Percentiles rank a stretch among this genome's conserved stretches.
Conservation (phyloP, 2,113 vertebrate species). For the Stigmatopora argus region DNA sequence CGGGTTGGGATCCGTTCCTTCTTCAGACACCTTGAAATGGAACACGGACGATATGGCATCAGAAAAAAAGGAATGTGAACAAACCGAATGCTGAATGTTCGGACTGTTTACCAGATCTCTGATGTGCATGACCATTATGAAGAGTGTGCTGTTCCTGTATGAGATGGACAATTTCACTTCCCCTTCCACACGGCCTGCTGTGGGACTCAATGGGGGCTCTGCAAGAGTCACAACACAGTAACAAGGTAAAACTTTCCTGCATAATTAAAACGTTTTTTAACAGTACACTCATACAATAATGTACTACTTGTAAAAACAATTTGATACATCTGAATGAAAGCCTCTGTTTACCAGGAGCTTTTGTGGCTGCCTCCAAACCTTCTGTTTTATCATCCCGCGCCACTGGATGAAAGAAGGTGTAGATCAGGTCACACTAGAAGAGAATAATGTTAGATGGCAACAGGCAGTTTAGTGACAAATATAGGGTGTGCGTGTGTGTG, state of each 20-base stretch:
- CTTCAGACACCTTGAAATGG: slow-evolving; percentile 81
- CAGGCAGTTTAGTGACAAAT: too few relatives aligned
- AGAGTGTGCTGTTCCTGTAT: slow-evolving; percentile 91
- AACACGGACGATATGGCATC: neutral
- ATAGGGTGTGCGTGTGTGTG: neutral
- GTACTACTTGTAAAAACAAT: neutral
- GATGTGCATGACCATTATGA: slow-evolving; percentile 99
- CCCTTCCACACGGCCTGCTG: slow-evolving; percentile 85
- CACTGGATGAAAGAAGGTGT: slow-evolving; percentile 96
- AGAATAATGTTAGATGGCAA: neutral
- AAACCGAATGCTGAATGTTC: neutral
- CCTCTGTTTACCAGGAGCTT: slow-evolving; percentile 69
- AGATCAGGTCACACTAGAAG: slow-evolving; percentile 90
- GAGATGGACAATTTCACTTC: slow-evolving; percentile 95
- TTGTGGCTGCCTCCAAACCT: slow-evolving; percentile 78
- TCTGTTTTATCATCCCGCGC: slow-evolving; percentile 92
- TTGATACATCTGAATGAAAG: neutral
- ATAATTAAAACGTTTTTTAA: too few relatives aligned
- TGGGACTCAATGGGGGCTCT: slow-evolving; percentile 78
- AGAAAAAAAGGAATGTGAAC: neutral
- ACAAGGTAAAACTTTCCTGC: too few relatives aligned
- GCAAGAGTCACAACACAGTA: neutral
- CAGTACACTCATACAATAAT: too few relatives aligned
- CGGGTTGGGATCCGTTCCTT: slow-evolving; percentile 92
- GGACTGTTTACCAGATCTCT: slow-evolving; percentile 75